These are phyloP conservation scores for Lucilia sericata DNA, from an alignment of 1,140 invertebrate genomes.

Conservation along the genomic window DNA sequence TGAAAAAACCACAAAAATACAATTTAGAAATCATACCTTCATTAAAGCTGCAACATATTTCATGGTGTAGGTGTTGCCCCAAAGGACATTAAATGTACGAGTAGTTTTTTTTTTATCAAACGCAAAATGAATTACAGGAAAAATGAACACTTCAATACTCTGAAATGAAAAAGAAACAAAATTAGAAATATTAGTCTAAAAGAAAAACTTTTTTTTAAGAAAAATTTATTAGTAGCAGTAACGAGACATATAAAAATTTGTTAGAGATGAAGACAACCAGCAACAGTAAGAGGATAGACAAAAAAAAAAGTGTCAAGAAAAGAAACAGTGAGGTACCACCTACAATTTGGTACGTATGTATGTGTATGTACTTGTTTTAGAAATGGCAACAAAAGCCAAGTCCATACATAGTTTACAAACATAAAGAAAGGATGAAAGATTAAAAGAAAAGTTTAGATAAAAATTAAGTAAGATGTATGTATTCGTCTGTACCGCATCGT, in stretches of 20 bases:
- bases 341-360: background rate
- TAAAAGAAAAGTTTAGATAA: too few relatives aligned
- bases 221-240: conserved; percentile 42
- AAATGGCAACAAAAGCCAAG: background rate
- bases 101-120: background rate
- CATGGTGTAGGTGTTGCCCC: conserved; percentile 39
- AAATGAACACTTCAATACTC: background rate
- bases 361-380: too few relatives aligned
- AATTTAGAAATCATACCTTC: conserved; percentile 33
- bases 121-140: background rate
- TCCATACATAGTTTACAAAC: background rate
- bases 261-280: too few relatives aligned
- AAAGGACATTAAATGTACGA: conserved; percentile 42
- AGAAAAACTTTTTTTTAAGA: background rate
- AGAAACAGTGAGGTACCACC: conserved; percentile 26
- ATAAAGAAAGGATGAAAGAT: background rate
- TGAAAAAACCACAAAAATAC: conserved; percentile 36
- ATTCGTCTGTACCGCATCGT: too few relatives aligned
- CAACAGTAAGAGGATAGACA: background rate
- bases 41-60: background rate
- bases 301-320: conserved; percentile 39
- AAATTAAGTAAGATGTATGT: too few relatives aligned
- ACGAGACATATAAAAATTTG: conserved; percentile 20
- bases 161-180: conserved; percentile 3
- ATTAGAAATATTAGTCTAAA: background rate